Conservation (phyloP, 2,797 vertebrate genomes). For the Philypnodon macrostomus region DNA sequence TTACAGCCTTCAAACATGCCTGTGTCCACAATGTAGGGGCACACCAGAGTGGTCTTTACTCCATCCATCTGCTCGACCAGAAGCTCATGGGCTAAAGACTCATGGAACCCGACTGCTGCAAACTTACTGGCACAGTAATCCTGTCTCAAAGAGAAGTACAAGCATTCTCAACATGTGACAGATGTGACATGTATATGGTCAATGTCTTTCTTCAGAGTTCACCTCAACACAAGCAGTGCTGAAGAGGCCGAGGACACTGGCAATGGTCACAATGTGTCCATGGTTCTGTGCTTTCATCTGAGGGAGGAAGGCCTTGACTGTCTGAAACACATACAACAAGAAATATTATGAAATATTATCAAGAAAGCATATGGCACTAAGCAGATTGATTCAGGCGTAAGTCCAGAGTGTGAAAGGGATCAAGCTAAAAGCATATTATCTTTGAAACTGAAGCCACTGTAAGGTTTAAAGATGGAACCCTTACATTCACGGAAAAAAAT, state of each 20-base stretch:
- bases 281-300: conserved; percentile 65
- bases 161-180: not conserved
- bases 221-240: conserved; percentile 69
- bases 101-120: conserved; percentile 73
- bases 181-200: not conserved
- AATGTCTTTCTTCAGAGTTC: conserved; percentile 16
- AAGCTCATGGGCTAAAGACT: conserved; percentile 74
- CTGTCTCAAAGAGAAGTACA: conserved; percentile 36
- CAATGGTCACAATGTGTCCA: conserved; percentile 60
- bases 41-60: conserved; percentile 72
- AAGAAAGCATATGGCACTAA: conserved; percentile 35
- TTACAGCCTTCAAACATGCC: conserved; percentile 72
- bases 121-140: conserved; percentile 77
- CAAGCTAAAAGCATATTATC: conserved; percentile 19
- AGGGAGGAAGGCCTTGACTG: conserved; percentile 68
- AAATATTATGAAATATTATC: conserved; percentile 15
- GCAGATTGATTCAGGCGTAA: conserved; percentile 45
- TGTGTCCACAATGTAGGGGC: conserved; percentile 70
- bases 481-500: no score
- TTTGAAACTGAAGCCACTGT: not conserved
- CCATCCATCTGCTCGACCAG: conserved; percentile 62
- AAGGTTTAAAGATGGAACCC: not conserved
- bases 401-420: conserved; percentile 34
- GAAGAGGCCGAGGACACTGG: conserved; percentile 68
- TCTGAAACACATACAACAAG: conserved; percentile 45